A percentile compares a stretch with the other conserved stretches of the same genome.
Evolutionary conservation across 2,113 vertebrate species (phyloP).

Genomic region (Dicentrarchus labrax): DNA sequence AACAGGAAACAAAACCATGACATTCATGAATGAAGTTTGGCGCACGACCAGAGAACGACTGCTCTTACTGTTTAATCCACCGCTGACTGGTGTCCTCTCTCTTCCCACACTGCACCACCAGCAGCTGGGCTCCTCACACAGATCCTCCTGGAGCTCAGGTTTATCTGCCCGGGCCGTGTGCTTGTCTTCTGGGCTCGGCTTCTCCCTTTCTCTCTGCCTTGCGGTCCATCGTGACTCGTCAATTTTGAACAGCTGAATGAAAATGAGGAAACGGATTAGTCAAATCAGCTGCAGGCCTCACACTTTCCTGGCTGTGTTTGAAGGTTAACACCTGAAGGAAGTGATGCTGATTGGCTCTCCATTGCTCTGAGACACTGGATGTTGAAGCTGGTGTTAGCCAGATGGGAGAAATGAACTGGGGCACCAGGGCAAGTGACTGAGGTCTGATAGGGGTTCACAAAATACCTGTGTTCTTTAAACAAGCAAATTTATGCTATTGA

Average conservation of each 20-base stretch:
- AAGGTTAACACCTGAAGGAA: slow-evolving; percentile 6
- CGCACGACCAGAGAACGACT: rapidly evolving
- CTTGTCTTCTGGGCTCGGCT: rapidly evolving
- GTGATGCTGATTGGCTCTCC: slow-evolving; percentile 10
- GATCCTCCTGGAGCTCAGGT: background rate
- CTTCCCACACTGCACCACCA: background rate
- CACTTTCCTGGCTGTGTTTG: rapidly evolving
- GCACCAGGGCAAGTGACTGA: too few species aligned
- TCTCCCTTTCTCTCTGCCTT: background rate
- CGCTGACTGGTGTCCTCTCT: rapidly evolving
- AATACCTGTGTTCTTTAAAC: too few species aligned
- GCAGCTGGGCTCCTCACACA: rapidly evolving
- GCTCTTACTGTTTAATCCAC: slow-evolving; percentile 10
- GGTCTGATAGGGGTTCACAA: too few species aligned
- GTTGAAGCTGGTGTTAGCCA: background rate
- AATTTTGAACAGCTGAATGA: slow-evolving; percentile 1
- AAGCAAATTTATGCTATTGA: too few species aligned
- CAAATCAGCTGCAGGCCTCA: slow-evolving; percentile 4
- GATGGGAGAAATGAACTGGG: too few species aligned
- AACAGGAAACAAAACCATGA: rapidly evolving
- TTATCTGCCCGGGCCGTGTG: background rate
- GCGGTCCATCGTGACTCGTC: too few species aligned
- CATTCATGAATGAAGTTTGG: background rate
- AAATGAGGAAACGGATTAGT: slow-evolving; percentile 22
- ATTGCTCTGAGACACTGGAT: too few species aligned